Evolutionary conservation across 2,797 vertebrate species (phyloP).

Genomic region (Lithobates pipiens): DNA sequence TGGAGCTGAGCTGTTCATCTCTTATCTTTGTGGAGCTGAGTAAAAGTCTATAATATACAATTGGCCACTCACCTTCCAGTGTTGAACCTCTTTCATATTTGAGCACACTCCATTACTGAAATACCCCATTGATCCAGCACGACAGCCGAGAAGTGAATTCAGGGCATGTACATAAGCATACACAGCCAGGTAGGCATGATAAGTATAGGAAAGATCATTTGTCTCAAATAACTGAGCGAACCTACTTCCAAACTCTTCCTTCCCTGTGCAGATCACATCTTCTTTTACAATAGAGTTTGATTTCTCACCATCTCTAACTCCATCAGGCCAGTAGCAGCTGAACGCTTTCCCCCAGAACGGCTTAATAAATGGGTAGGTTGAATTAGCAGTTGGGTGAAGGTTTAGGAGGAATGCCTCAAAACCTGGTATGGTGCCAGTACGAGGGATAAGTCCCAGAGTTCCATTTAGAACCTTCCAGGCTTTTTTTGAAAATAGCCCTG

Average conservation of each 20-base stretch:
- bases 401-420: conserved; percentile 22
- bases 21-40: no score
- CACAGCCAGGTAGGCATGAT: not conserved
- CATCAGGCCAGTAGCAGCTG: conserved; percentile 13
- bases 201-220: conserved; percentile 42
- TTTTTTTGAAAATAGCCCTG: no score
- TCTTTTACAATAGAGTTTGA: not conserved
- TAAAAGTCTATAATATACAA: no score
- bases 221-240: conserved; percentile 30
- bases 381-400: not conserved
- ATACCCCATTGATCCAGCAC: not conserved
- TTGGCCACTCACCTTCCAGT: conserved; percentile 48
- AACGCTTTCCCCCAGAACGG: not conserved
- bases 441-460: conserved; percentile 30
- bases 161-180: no score
- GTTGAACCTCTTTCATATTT: not conserved
- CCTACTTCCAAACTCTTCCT: not conserved
- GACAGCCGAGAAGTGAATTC: not conserved
- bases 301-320: not conserved
- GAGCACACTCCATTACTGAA: not conserved
- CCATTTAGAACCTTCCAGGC: conserved; percentile 42
- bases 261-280: not conserved
- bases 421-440: conserved; percentile 43
- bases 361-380: conserved; percentile 22
- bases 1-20: no score